phyloP scores from a whole-genome alignment of 2,797 vertebrate genomes.

The Rhinoraja longicauda region DNA sequence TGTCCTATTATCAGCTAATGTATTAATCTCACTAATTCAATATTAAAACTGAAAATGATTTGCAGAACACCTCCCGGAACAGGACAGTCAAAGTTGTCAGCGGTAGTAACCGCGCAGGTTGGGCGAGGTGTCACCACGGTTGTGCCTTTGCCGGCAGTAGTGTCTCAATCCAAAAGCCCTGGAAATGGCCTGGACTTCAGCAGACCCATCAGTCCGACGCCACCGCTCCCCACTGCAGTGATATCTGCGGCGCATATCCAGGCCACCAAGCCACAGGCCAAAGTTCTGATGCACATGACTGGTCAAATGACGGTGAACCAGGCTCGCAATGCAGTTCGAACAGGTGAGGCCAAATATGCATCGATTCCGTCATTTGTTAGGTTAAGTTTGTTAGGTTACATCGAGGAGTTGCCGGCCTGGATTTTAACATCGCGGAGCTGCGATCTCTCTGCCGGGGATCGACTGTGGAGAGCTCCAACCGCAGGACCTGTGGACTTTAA shows the following conservation, averaged over 20 bases:
- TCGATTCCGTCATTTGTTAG: fast-evolving
- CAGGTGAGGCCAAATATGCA: constrained; percentile 62
- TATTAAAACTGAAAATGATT: not conserved
- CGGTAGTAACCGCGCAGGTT: constrained; percentile 70
- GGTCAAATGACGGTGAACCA: constrained; percentile 97
- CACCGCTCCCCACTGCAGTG: constrained; percentile 62
- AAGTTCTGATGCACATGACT: constrained; percentile 79
- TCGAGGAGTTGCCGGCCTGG: too few relatives aligned
- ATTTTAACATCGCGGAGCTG: too few relatives aligned
- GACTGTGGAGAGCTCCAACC: too few relatives aligned
- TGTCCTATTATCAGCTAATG: too few relatives aligned
- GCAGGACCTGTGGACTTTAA: too few relatives aligned
- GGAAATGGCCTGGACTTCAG: constrained; percentile 62
- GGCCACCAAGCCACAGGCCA: constrained; percentile 77
- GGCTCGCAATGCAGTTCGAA: constrained; percentile 83
- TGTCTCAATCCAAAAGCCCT: constrained; percentile 63
- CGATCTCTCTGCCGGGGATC: too few relatives aligned
- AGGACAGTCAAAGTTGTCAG: constrained; percentile 75
- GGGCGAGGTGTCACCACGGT: constrained; percentile 75
- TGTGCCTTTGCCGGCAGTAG: constrained; percentile 65
- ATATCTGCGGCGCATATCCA: constrained; percentile 78
- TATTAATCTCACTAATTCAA: not conserved
- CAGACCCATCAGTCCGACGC: constrained; percentile 60
- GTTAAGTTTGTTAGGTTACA: too few relatives aligned
- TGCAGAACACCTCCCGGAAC: constrained; percentile 70